Base-by-base conservation (phyloP, 1,140 invertebrate species). In the Dendroctonus ponderosae region DNA sequence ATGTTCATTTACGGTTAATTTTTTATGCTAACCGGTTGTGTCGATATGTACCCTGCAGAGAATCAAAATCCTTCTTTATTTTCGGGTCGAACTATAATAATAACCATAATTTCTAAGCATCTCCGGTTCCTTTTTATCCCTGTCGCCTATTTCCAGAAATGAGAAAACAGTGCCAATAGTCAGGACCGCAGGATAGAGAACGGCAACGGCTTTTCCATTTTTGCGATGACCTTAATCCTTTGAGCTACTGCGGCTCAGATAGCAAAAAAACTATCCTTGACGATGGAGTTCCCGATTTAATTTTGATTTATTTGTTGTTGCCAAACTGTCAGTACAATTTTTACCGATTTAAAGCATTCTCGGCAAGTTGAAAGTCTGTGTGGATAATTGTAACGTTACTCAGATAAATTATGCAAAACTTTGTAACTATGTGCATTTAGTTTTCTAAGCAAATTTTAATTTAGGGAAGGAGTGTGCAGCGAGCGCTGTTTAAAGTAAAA, bases 81-180 rank as follows among this genome's bases (percentile, higher is more conserved):
- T 46, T 40, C 11, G 37, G 39, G 6, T 49, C 6, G 50, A 12
- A 0, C 39, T 15, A 46, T 48, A 61, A 62, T 49, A 51, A 54
- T 59, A 58, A 62, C 58, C 54, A 67, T 67, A 67, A 67, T 67
- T 67, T 62, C 51, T 67, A 62, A 62, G 66, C 58, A 48, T 61
- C 58, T 54, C 44, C 50, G 56, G 48, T n/a, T 48, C 53, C 56
- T 66, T 66, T 51, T 61, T 66, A 60, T 61, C 56, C 64, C 46
- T 38, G 56, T 39, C 44, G 64, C 49, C 58, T 60, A 61, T 61
- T 61, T 66, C 41, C 64, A 66, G 66, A 67, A 67, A 67, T 67
- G 66, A 67, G 66, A 67, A 67, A 67, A 67, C 66, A 67, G 54
- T 67, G 66, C 66, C 66, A 67, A 61, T 62, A 62, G 66, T 12